These are phyloP conservation scores for Delia radicum DNA, from an alignment of 1,140 invertebrate genomes.

Conservation along the genomic window DNA sequence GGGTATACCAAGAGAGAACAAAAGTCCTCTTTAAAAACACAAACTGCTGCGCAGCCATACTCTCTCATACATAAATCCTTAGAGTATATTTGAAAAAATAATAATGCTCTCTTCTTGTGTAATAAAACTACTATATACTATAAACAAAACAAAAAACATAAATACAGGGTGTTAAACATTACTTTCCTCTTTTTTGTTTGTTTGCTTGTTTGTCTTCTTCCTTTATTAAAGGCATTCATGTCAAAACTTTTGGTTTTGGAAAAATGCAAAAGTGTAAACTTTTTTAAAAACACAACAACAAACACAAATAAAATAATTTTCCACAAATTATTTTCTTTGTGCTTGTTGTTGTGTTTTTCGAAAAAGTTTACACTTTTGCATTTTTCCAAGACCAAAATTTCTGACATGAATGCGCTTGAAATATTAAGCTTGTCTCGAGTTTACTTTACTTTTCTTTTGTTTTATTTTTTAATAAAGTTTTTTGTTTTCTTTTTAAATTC, in stretches of 20 bases:
- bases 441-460: neutral
- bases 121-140: conserved; percentile 7
- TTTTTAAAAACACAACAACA: too few relatives aligned
- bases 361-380: too few relatives aligned
- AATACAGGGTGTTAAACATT: conserved; percentile 23
- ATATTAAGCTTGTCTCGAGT: too few relatives aligned
- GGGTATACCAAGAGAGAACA: neutral
- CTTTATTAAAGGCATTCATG: neutral
- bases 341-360: too few relatives aligned
- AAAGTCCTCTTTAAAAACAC: neutral
- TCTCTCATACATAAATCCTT: neutral
- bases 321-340: too few relatives aligned
- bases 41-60: conserved; percentile 19
- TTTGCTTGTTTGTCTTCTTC: neutral
- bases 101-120: neutral
- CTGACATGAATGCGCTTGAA: too few relatives aligned
- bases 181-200: neutral
- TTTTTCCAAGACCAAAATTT: too few relatives aligned
- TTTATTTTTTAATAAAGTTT: neutral
- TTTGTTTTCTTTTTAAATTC: neutral
- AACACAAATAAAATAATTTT: too few relatives aligned
- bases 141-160: neutral
- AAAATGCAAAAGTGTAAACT: too few relatives aligned
- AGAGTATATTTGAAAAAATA: neutral
- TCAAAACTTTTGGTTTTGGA: neutral